phyloP scores from a whole-genome alignment of 1,140 invertebrate species.

The Cyclargus thomasi region DNA sequence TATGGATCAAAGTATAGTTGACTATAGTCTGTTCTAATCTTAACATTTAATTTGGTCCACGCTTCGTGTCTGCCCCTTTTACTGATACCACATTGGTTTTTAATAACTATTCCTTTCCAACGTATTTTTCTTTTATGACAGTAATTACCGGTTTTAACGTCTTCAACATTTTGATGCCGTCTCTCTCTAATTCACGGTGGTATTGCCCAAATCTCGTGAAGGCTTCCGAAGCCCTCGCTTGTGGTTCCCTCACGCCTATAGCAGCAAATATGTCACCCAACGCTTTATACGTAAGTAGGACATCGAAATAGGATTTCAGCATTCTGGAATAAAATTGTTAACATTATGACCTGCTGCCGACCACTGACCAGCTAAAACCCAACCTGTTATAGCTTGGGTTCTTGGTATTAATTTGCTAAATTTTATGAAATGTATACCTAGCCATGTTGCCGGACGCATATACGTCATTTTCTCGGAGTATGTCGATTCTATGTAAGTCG shows the following conservation, averaged over 20 bases:
- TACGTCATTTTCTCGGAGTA: too few relatives aligned
- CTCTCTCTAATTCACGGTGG: constrained; percentile 94
- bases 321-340: constrained; percentile 66
- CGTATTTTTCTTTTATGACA: too few relatives aligned
- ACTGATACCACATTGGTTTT: not conserved
- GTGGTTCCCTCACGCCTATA: constrained; percentile 96
- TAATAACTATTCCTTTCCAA: too few relatives aligned
- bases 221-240: constrained; percentile 94
- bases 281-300: constrained; percentile 81
- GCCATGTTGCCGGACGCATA: too few relatives aligned
- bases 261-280: constrained; percentile 96
- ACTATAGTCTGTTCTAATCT: too few relatives aligned
- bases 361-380: too few relatives aligned
- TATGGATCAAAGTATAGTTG: too few relatives aligned
- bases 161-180: constrained; percentile 93
- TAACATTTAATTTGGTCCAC: too few relatives aligned
- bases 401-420: constrained; percentile 4
- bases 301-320: constrained; percentile 78
- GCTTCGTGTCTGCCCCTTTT: too few relatives aligned
- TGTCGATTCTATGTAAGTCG: too few relatives aligned
- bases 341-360: too few relatives aligned
- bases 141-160: constrained; percentile 88
- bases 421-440: not conserved
- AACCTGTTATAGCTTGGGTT: too few relatives aligned
- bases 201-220: constrained; percentile 97